A percentile compares a stretch with the other conserved stretches of the same genome.
phyloP scores from a whole-genome alignment of 2,797 vertebrate genomes.

The Nasua narica region DNA sequence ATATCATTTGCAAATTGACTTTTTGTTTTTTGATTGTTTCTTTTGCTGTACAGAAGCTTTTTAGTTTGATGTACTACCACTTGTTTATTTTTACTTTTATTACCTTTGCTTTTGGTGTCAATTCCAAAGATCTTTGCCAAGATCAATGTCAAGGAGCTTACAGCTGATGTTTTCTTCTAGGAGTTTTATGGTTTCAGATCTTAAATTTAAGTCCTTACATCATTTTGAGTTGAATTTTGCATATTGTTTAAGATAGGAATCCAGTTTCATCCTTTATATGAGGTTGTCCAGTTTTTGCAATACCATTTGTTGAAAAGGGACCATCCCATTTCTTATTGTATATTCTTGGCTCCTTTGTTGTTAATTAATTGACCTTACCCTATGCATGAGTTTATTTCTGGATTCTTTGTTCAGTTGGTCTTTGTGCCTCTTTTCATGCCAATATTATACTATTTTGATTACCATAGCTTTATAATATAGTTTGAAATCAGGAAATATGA shows the following conservation, averaged over 20 bases:
- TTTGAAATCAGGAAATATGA: background rate
- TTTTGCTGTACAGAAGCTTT: background rate
- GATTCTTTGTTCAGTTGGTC: background rate
- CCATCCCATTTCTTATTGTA: background rate
- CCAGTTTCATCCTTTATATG: background rate
- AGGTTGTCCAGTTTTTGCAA: background rate
- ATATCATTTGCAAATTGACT: background rate
- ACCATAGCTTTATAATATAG: background rate
- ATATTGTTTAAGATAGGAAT: background rate
- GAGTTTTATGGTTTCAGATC: background rate
- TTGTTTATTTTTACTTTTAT: background rate
- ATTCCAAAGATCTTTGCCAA: background rate
- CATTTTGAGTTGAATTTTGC: background rate
- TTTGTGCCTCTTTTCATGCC: background rate
- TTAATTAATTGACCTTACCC: background rate
- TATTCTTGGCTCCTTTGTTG: background rate
- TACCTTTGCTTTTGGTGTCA: background rate
- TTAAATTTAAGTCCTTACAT: background rate
- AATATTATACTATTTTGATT: background rate
- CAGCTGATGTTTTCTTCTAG: background rate
- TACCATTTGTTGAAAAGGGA: background rate
- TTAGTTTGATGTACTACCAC: background rate
- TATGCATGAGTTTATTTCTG: background rate
- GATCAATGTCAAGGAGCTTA: background rate
- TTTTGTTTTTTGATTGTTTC: background rate